Evolutionary conservation across 1,140 invertebrate species (phyloP).

Genomic region (Drosophila kurseongensis): DNA sequence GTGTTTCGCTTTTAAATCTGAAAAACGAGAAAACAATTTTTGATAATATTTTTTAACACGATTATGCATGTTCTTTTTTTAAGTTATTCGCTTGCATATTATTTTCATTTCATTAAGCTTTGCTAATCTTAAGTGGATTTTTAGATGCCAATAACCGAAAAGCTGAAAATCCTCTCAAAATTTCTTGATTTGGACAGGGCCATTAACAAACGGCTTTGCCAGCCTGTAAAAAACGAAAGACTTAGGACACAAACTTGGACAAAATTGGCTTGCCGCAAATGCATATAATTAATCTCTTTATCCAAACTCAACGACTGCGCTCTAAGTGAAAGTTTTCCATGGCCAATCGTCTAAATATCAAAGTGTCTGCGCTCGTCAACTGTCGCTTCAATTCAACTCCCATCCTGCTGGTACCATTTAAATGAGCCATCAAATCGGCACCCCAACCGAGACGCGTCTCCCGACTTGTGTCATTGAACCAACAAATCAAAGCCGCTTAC

Average conservation of each 20-base stretch:
- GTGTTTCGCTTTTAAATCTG: too few species aligned
- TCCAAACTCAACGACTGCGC: constrained; percentile 15
- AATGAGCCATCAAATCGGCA: constrained; percentile 79
- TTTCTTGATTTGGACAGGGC: neutral
- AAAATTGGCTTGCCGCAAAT: constrained; percentile 11
- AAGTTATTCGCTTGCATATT: neutral
- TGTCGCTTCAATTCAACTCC: constrained; percentile 8
- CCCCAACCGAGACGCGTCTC: constrained; percentile 31
- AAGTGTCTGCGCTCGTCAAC: constrained; percentile 53
- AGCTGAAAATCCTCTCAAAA: constrained; percentile 11
- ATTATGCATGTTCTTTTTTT: neutral
- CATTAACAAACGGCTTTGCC: constrained; percentile 7
- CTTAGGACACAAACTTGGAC: constrained; percentile 57
- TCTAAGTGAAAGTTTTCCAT: constrained; percentile 59
- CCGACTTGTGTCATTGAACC: constrained; percentile 66
- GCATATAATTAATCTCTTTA: constrained; percentile 57
- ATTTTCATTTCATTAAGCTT: neutral
- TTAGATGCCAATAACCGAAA: constrained; percentile 4
- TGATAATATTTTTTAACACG: neutral
- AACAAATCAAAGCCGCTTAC: constrained; percentile 77
- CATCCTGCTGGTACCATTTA: constrained; percentile 52
- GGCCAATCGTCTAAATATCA: constrained; percentile 66
- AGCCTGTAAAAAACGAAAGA: constrained; percentile 32
- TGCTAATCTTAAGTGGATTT: neutral
- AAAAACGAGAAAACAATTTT: too few species aligned